These are phyloP conservation scores for Xiphias gladius DNA, from an alignment of 2,113 vertebrate genomes.

Conservation along the genomic window DNA sequence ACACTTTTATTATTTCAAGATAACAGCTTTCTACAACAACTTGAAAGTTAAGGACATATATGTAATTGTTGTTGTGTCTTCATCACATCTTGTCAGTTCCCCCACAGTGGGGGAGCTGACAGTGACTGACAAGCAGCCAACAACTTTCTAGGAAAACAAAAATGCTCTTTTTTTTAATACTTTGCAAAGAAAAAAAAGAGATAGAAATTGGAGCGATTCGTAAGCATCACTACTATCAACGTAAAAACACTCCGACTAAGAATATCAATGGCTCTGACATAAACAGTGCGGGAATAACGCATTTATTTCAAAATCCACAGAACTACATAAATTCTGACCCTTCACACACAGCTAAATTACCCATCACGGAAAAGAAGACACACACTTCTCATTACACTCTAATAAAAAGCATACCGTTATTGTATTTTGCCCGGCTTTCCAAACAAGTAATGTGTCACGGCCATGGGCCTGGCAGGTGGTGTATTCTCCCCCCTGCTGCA, in stretches of 20 bases:
- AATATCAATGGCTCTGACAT: background rate
- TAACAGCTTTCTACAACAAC: conserved; percentile 34
- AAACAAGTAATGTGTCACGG: conserved; percentile 48
- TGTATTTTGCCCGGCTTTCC: conserved; percentile 34
- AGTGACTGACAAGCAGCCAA: conserved; percentile 57
- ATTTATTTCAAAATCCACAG: conserved; percentile 11
- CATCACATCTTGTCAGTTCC: conserved; percentile 39
- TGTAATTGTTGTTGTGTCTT: conserved; percentile 38
- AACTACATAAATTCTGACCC: background rate
- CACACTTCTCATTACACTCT: conserved; percentile 22
- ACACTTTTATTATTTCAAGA: conserved; percentile 31
- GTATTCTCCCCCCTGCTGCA: conserved; percentile 44
- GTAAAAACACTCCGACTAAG: background rate
- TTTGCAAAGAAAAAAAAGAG: background rate
- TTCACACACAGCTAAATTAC: conserved; percentile 24
- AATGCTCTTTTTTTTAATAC: background rate
- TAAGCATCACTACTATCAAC: background rate
- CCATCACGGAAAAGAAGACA: background rate
- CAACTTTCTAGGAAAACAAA: conserved; percentile 23
- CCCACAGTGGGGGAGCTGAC: conserved; percentile 61
- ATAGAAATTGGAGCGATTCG: too few species aligned
- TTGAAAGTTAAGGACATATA: conserved; percentile 35
- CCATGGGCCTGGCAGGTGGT: conserved; percentile 29
- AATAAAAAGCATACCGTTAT: conserved; percentile 29
- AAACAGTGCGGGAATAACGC: background rate